Evolutionary conservation across 2,797 vertebrate species (phyloP).

Genomic region (Myripristis murdjan): DNA sequence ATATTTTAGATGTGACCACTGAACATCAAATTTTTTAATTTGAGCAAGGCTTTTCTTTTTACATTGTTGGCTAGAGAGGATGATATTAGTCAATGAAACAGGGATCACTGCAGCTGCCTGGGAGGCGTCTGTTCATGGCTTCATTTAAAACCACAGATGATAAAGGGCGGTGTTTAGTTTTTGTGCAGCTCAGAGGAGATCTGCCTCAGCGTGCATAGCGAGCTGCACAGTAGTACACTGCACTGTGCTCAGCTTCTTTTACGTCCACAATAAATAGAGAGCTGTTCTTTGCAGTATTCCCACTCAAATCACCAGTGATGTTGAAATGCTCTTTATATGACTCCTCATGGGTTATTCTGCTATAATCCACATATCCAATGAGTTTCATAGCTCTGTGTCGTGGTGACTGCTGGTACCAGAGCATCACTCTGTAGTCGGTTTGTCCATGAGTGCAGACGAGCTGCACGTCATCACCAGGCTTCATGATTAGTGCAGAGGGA

Average conservation of each 20-base stretch:
- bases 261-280: constrained; percentile 11
- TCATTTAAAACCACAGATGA: not conserved
- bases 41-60: no score
- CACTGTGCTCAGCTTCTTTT: constrained; percentile 40
- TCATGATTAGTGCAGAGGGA: no score
- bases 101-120: no score
- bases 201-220: constrained; percentile 51
- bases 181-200: constrained; percentile 25
- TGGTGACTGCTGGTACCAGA: constrained; percentile 65
- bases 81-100: no score
- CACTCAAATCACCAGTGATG: constrained; percentile 45
- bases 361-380: constrained; percentile 47
- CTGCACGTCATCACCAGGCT: no score
- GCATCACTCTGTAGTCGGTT: constrained; percentile 49
- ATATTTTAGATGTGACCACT: no score
- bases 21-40: no score
- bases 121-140: no score
- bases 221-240: constrained; percentile 76
- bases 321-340: not conserved
- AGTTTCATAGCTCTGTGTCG: constrained; percentile 48
- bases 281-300: constrained; percentile 17
- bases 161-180: constrained; percentile 22
- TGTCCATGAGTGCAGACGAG: constrained; percentile 64
- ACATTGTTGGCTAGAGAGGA: no score
- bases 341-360: not conserved